Conservation (phyloP, 2,888 invertebrate genomes). For the Seladonia tumulorum region DNA sequence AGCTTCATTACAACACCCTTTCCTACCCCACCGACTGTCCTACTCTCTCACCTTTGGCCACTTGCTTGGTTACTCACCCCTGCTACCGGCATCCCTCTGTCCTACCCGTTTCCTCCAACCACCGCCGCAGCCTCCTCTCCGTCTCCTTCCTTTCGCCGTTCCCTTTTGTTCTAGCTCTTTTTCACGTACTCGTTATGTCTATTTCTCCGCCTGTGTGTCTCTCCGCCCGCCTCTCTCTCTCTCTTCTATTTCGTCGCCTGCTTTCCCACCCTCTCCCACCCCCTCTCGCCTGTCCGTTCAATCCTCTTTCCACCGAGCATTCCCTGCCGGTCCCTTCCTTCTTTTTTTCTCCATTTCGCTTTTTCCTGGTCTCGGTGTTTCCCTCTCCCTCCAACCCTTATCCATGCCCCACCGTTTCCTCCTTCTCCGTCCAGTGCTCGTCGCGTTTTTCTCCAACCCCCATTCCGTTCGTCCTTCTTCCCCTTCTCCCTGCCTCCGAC, state of each 20-base stretch:
- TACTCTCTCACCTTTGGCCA: conserved; percentile 68
- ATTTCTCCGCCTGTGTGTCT: conserved; percentile 36
- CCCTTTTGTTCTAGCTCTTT: conserved; percentile 54
- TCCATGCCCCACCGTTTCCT: neutral
- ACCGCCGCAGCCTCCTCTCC: neutral
- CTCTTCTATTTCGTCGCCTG: conserved; percentile 22
- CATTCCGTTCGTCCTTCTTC: conserved; percentile 18
- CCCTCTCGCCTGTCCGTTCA: neutral
- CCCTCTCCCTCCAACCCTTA: conserved; percentile 7
- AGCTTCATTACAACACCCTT: conserved; percentile 79
- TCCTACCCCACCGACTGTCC: conserved; percentile 57
- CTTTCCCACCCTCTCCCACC: neutral
- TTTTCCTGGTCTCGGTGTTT: conserved; percentile 11
- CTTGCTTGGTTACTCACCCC: conserved; percentile 64
- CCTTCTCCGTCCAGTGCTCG: neutral
- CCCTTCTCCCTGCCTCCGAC: conserved; percentile 10
- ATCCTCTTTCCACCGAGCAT: neutral
- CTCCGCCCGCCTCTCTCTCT: conserved; percentile 5
- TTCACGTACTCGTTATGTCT: conserved; percentile 52
- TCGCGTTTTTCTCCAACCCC: conserved; percentile 1
- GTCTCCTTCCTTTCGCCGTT: conserved; percentile 35
- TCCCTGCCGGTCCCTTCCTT: neutral
- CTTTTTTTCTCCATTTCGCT: conserved; percentile 6
- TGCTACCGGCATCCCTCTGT: conserved; percentile 21
- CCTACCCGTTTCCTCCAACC: conserved; percentile 23